These are phyloP conservation scores for Dromaius novaehollandiae DNA, from an alignment of 2,113 vertebrate genomes.

Conservation along the genomic window DNA sequence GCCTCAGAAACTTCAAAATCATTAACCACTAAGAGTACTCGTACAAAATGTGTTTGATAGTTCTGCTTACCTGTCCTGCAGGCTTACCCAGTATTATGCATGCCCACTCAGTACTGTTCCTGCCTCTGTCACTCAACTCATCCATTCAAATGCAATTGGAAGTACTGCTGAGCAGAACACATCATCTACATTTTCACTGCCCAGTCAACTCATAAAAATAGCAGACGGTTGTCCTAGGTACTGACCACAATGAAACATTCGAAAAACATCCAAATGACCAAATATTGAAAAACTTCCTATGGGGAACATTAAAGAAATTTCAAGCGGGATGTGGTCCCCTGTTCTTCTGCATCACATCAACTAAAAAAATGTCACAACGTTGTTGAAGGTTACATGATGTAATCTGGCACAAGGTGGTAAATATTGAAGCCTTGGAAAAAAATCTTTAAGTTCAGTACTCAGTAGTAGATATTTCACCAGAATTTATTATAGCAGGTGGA, in stretches of 20 bases:
- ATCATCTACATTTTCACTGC: neutral
- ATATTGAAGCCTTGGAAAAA: neutral
- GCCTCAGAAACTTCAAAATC: neutral
- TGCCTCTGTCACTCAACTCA: neutral
- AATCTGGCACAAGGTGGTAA: conserved; percentile 34
- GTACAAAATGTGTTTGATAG: neutral
- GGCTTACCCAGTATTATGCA: rapidly evolving
- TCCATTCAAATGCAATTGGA: neutral
- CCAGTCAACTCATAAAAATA: neutral
- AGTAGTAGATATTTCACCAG: conserved; percentile 58
- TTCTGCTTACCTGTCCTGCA: neutral
- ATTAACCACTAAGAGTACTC: neutral
- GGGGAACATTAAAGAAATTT: conserved; percentile 24
- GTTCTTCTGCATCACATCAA: neutral
- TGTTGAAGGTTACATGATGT: conserved; percentile 28
- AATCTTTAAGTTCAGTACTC: conserved; percentile 27
- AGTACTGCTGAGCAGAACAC: neutral
- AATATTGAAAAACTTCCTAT: conserved; percentile 4
- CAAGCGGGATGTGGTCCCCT: neutral
- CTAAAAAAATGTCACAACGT: neutral
- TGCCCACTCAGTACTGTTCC: neutral
- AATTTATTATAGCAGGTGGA: conserved; percentile 55
- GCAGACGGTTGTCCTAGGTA: neutral
- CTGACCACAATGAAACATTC: neutral
- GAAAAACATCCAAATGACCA: neutral